Base-by-base conservation (phyloP, 2,113 vertebrate species). In the Engraulis encrasicolus region DNA sequence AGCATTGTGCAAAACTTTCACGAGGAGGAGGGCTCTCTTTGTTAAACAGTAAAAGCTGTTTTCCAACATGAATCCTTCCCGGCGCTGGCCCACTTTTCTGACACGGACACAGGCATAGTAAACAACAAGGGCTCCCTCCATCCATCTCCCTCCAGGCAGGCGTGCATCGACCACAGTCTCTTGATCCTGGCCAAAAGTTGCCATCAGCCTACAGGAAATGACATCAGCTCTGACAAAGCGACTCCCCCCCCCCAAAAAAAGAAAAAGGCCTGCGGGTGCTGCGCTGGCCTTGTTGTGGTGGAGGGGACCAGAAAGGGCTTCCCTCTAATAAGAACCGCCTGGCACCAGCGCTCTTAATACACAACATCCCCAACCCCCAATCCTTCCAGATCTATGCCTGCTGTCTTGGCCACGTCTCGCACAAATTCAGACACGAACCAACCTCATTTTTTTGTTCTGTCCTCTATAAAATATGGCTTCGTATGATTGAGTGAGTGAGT, bases 291-390 rank as follows among this genome's bases (percentile, higher is more conserved):
- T 74, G 66, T 74, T 74, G 66, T 74, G 31, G 14, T 20, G 34
- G 50, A 77, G n/a, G 40, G 20, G 61, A 82, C 49, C 81, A 31
- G 49, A 27, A 77, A 85, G 85, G 37, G 74, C 77, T 52, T 18
- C 49, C 38, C 66, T 81, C 61, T 61, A 86, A 36, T 84, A 81
- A 15, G 40, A 84, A 86, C 80, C 36, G 40, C 50, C 78, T 78
- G 34, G 79, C 40, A 52, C 48, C 81, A 34, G 50, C 38, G 18
- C 66, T 74, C 7, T n/a, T 81, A 80, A 61, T 48, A 61, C 84
- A 78, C 74, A 50, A 17, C n/a, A n/a, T n/a, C 27, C 23, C 27
- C 5, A 74, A 31, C 15, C 31, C 66, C 17, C 11, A 74, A n/a
- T n/a, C 66, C 31, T 15, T 34, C 31, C 27, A 74, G 66, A 12